Evolutionary conservation across 1,140 invertebrate genomes (phyloP).

Genomic region (Drosophila ercepeae): DNA sequence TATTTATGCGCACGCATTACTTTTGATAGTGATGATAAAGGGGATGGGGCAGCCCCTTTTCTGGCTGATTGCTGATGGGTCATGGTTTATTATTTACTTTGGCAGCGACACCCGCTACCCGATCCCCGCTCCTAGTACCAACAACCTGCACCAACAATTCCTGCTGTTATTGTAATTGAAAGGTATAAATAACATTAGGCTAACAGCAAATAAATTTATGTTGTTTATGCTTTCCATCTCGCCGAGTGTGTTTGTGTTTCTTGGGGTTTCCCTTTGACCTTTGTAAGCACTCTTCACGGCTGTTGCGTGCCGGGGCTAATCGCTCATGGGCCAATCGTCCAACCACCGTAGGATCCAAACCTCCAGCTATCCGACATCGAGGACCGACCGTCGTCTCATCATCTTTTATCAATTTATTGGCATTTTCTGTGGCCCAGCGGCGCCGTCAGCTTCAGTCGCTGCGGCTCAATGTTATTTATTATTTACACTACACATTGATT

Average conservation of each 20-base stretch:
- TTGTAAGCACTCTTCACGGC: constrained; percentile 62
- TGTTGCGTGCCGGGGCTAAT: constrained; percentile 63
- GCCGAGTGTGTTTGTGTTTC: constrained; percentile 38
- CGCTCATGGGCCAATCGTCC: constrained; percentile 49
- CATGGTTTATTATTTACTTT: constrained; percentile 81
- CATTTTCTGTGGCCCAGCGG: constrained; percentile 49
- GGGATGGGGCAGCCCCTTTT: constrained; percentile 14
- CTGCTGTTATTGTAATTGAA: constrained; percentile 79
- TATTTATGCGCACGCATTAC: constrained; percentile 80
- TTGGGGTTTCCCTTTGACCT: constrained; percentile 60
- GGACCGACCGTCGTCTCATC: constrained; percentile 47
- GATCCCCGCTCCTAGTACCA: neutral
- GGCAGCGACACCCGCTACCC: constrained; percentile 6
- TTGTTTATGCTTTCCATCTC: constrained; percentile 58
- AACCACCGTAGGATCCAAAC: neutral
- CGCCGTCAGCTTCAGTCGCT: neutral
- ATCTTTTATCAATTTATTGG: constrained; percentile 81
- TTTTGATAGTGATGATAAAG: constrained; percentile 63
- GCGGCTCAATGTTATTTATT: constrained; percentile 67
- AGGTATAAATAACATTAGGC: constrained; percentile 82
- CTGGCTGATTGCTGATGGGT: constrained; percentile 77
- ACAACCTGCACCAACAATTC: neutral
- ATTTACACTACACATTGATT: constrained; percentile 80
- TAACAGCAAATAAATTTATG: constrained; percentile 82
- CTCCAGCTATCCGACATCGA: neutral